These are phyloP conservation scores for Astreopora myriophthalma DNA, from an alignment of 64 coral and sea anemone genomes.

Conservation along the genomic window DNA sequence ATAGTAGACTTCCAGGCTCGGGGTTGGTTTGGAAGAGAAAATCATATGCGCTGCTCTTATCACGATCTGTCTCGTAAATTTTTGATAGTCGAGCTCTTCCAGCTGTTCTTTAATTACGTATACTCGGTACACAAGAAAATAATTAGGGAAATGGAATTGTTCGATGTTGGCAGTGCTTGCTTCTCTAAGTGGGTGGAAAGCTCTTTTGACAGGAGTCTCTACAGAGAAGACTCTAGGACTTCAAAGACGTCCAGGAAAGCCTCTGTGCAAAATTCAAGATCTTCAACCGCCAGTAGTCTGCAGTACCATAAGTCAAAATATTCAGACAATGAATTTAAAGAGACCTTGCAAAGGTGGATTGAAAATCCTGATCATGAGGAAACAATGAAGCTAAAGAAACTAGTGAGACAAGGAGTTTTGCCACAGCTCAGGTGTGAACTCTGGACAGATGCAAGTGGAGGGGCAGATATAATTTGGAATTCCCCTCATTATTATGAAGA, in stretches of 20 bases:
- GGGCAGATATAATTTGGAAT: constrained; percentile 14
- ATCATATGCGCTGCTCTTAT: not conserved
- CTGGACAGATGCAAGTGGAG: constrained; percentile 75
- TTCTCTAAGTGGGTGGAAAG: constrained; percentile 17
- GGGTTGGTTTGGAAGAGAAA: not conserved
- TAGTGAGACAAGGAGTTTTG: constrained; percentile 66
- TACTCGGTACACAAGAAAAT: too few species aligned
- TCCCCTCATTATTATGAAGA: constrained; percentile 79
- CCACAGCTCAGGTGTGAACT: constrained; percentile 48
- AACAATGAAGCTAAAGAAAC: constrained; percentile 54
- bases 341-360: constrained; percentile 61
- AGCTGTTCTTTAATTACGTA: too few species aligned
- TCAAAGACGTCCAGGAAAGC: constrained; percentile 2
- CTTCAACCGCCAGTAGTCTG: not conserved
- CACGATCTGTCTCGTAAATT: not conserved
- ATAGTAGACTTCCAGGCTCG: not conserved
- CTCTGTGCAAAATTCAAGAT: not conserved
- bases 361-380: constrained; percentile 20
- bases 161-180: not conserved
- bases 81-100: not conserved
- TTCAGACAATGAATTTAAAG: constrained; percentile 71
- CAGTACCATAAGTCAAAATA: constrained; percentile 53
- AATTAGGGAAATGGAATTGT: not conserved
- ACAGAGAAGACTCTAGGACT: constrained; percentile 2
- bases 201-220: not conserved